Conservation (phyloP, 2,797 vertebrate genomes). For the Hybognathus amarus region DNA sequence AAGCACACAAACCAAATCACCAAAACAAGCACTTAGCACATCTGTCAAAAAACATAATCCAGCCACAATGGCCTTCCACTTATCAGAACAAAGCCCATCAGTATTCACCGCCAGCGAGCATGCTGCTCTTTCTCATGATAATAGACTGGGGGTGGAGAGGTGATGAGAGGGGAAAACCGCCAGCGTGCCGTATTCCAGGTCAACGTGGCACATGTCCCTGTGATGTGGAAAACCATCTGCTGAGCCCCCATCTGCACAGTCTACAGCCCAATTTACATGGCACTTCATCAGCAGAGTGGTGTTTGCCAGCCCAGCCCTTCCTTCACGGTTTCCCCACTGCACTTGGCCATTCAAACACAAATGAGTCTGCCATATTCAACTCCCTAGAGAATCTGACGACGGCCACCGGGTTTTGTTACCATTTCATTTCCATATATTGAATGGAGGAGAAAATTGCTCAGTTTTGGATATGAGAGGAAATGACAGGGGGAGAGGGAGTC, state of each 20-base stretch:
- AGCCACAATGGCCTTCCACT: conserved; percentile 44
- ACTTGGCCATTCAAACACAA: conserved; percentile 51
- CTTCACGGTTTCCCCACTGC: not conserved
- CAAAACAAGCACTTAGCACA: conserved; percentile 44
- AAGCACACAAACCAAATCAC: conserved; percentile 36
- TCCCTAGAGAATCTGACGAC: conserved; percentile 12
- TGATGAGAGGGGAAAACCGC: conserved; percentile 28
- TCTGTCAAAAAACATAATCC: conserved; percentile 45
- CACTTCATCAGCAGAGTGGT: conserved; percentile 31
- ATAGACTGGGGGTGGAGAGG: conserved; percentile 55
- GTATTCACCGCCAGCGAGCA: conserved; percentile 60
- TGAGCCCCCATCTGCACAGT: conserved; percentile 32
- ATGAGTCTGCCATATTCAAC: conserved; percentile 32
- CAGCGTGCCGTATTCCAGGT: conserved; percentile 16
- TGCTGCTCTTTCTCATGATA: conserved; percentile 75
- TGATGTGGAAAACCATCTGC: conserved; percentile 50
- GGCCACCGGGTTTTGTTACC: conserved; percentile 39
- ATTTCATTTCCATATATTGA: conserved; percentile 54
- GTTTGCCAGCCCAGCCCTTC: conserved; percentile 41
- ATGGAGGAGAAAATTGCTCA: conserved; percentile 47
- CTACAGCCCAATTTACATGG: conserved; percentile 42
- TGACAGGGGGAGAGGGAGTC: conserved; percentile 18
- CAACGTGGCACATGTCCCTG: conserved; percentile 27
- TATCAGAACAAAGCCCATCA: conserved; percentile 61
- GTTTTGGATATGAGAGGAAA: conserved; percentile 41